A percentile compares a stretch with the other conserved stretches of the same genome.
phyloP scores from a whole-genome alignment of 1,140 invertebrate species.

The Plodia interpunctella region DNA sequence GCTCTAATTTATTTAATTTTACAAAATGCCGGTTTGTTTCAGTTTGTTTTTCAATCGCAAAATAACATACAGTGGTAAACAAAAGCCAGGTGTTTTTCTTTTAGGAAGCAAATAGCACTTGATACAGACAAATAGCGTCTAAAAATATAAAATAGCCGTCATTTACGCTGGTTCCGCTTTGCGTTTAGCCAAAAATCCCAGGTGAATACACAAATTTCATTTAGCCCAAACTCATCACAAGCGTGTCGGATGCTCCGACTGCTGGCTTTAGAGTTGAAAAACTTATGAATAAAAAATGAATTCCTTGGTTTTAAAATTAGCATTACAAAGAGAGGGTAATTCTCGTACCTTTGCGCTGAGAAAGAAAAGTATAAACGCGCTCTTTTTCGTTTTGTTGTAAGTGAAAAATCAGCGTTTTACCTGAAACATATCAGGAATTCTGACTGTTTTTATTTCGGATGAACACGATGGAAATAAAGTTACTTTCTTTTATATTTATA shows the following conservation, averaged over 20 bases:
- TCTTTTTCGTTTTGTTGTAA: constrained; percentile 62
- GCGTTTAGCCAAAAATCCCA: background rate
- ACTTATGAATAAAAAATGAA: constrained; percentile 77
- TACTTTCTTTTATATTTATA: too few relatives aligned
- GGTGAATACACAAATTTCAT: constrained; percentile 31
- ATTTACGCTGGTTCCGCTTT: background rate
- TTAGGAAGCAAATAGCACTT: background rate
- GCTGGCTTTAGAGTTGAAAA: constrained; percentile 68
- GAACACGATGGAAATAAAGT: too few relatives aligned
- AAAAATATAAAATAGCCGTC: background rate
- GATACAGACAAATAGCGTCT: background rate
- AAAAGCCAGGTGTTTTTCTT: too few relatives aligned
- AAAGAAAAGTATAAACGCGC: constrained; percentile 66
- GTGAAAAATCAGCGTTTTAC: constrained; percentile 59
- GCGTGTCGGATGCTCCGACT: constrained; percentile 63
- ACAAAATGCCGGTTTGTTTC: background rate
- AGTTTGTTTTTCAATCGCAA: too few relatives aligned
- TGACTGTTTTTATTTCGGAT: too few relatives aligned
- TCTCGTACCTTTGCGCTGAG: constrained; percentile 64
- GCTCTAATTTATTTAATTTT: background rate
- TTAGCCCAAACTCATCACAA: constrained; percentile 64
- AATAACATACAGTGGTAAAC: too few relatives aligned
- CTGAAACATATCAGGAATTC: constrained; percentile 12
- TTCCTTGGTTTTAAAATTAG: constrained; percentile 76
- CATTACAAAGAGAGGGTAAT: constrained; percentile 74